Evolutionary conservation across 1,140 invertebrate genomes (phyloP), one percentile per base, ranked within the genome.

Genomic region (Meloidogyne hapla): DNA sequence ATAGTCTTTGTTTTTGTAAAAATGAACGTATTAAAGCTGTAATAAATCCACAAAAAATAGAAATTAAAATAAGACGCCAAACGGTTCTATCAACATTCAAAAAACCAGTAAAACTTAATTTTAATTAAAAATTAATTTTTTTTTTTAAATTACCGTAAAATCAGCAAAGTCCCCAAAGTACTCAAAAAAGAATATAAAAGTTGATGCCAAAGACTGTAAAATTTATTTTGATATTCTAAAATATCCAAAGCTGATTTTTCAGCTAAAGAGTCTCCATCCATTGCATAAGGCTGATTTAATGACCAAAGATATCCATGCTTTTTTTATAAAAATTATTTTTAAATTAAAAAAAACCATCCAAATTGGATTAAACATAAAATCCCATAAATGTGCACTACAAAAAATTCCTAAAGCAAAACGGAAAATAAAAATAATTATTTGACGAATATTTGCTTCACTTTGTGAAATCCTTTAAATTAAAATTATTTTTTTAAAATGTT

Each of bases 281-380:
- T 61, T n/a, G 15, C 25, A 63, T 68, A 21, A 15, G n/a, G 26
- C 28, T 48, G 67, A 62, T 40, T 62, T 18, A 45, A 42, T 40
- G 64, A 81, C 82, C 81, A 82, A 18, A 82, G 15, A 63, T 82
- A 82, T 15, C 81, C 81, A 56, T 82, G 81, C 48, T 56, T n/a
- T 56, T n/a, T 56, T 56, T n/a, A n/a, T 18, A 48, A 18, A 33
- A 33, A 33, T 33, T 6, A 33, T 42, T 42, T 42, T 56, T 56
- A 48, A 48, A 48, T n/a, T n/a, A n/a, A n/a, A 56, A 56, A n/a
- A 56, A 56, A 56, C 48, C 81, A 82, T 83, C 81, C 81, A 82
- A 69, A 82, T 72, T 2, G 81, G 83, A 61, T 65, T 84, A 63
- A 82, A 82, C 26, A 82, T 45, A 70, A 82, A 82, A 33, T 82